A percentile compares a stretch with the other conserved stretches of the same genome.
Conservation (phyloP, 2,888 invertebrate genomes). For the Sinotaia quadrata region DNA sequence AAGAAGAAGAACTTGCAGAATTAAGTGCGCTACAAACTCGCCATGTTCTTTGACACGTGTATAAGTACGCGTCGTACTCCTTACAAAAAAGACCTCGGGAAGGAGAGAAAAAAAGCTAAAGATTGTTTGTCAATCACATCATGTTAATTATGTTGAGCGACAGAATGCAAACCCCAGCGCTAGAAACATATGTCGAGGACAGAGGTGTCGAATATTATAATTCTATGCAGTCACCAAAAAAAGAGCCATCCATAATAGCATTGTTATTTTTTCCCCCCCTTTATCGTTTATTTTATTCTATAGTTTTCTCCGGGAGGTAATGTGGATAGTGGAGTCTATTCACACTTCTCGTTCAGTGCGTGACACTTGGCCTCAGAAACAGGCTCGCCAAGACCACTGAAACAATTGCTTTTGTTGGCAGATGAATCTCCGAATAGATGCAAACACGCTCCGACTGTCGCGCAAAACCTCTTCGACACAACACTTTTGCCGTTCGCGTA, state of each 20-base stretch:
- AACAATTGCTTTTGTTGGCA: slow-evolving; percentile 15
- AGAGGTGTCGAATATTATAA: not conserved
- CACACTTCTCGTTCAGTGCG: not conserved
- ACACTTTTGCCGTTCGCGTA: not conserved
- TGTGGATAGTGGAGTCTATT: not conserved
- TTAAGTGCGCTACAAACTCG: no score
- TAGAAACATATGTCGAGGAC: not conserved
- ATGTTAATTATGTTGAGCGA: no score
- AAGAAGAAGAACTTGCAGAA: no score
- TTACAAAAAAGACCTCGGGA: no score
- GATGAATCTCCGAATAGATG: not conserved
- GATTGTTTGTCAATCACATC: no score
- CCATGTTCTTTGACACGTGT: no score
- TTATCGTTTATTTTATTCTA: not conserved
- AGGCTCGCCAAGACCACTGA: slow-evolving; percentile 3
- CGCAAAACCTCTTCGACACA: not conserved
- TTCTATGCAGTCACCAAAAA: not conserved
- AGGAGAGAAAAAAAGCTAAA: no score
- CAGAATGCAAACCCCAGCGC: no score
- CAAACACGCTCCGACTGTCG: not conserved
- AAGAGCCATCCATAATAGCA: not conserved
- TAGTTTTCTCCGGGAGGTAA: not conserved
- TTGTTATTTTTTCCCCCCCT: not conserved
- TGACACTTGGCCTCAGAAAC: slow-evolving; percentile 11
- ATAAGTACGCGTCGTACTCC: no score